Evolutionary conservation across 2,113 vertebrate genomes (phyloP).

Genomic region (Psophia crepitans): DNA sequence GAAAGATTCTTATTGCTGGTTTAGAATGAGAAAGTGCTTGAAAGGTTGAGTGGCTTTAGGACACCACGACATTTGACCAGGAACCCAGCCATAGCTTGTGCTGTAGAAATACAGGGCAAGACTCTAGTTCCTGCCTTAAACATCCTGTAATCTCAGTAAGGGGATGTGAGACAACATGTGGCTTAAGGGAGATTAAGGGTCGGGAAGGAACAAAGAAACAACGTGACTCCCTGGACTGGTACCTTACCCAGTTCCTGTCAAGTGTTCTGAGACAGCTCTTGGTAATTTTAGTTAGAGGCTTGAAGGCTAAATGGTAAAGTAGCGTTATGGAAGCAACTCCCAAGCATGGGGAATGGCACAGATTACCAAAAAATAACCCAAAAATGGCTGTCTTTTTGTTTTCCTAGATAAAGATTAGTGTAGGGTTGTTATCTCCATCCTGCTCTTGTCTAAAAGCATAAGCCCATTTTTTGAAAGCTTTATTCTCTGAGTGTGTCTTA

Average conservation of each 20-base stretch:
- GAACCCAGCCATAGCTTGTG: background rate
- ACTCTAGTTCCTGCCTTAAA: background rate
- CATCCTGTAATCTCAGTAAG: background rate
- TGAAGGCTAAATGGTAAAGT: background rate
- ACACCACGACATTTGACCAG: fast-evolving
- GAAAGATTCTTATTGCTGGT: background rate
- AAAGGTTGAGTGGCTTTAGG: background rate
- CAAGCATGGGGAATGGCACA: background rate
- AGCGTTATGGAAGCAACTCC: background rate
- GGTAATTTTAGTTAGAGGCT: background rate
- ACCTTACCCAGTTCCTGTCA: background rate
- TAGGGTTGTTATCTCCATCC: background rate
- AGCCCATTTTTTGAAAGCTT: background rate
- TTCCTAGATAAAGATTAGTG: background rate
- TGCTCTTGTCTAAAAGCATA: background rate
- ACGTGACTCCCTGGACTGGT: background rate
- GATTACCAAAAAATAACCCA: background rate
- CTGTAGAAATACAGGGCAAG: background rate
- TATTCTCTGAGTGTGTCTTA: background rate
- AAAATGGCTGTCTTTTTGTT: background rate
- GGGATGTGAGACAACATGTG: conserved; percentile 21
- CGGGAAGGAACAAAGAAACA: background rate
- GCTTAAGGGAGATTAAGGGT: background rate
- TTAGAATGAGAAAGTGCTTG: background rate
- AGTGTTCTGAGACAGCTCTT: background rate